Percentiles rank a stretch among this genome's conserved stretches.
phyloP scores from a whole-genome alignment of 2,888 invertebrate species.

The Tetramorium bicarinatum region DNA sequence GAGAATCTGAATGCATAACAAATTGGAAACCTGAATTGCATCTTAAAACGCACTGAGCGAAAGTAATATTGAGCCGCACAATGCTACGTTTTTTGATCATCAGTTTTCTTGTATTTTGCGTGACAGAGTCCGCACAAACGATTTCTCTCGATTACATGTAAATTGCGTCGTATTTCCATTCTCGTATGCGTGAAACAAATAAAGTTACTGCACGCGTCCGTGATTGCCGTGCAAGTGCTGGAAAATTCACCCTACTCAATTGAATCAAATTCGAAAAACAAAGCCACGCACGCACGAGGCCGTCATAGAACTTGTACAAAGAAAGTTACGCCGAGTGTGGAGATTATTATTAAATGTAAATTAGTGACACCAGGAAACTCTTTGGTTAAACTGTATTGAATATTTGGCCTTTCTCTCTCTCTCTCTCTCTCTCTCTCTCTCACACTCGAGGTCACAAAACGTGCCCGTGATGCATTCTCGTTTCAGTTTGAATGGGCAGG shows the following conservation, averaged over 20 bases:
- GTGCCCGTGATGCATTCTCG: background rate
- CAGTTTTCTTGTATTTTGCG: slow-evolving; percentile 12
- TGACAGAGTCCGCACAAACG: slow-evolving; percentile 16
- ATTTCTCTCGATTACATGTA: slow-evolving; percentile 31
- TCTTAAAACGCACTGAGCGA: slow-evolving; percentile 42
- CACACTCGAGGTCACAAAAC: slow-evolving; percentile 1
- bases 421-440: too few relatives aligned
- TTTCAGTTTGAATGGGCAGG: background rate
- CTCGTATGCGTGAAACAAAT: slow-evolving; percentile 7
- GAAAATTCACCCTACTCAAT: background rate
- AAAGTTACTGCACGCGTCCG: background rate
- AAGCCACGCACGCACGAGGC: background rate
- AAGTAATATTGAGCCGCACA: slow-evolving; percentile 30
- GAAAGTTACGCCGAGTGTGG: background rate
- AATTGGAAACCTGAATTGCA: slow-evolving; percentile 38
- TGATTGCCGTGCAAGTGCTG: slow-evolving; percentile 8
- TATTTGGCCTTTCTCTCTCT: background rate
- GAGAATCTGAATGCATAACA: slow-evolving; percentile 54
- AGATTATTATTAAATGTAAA: slow-evolving; percentile 17
- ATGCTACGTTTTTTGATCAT: background rate
- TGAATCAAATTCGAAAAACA: background rate
- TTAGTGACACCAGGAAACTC: background rate
- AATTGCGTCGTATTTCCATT: slow-evolving; percentile 2
- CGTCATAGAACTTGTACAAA: background rate
- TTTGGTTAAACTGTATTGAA: background rate